Evolutionary conservation across 2,113 vertebrate species (phyloP).

Genomic region (Rallus limicola): DNA sequence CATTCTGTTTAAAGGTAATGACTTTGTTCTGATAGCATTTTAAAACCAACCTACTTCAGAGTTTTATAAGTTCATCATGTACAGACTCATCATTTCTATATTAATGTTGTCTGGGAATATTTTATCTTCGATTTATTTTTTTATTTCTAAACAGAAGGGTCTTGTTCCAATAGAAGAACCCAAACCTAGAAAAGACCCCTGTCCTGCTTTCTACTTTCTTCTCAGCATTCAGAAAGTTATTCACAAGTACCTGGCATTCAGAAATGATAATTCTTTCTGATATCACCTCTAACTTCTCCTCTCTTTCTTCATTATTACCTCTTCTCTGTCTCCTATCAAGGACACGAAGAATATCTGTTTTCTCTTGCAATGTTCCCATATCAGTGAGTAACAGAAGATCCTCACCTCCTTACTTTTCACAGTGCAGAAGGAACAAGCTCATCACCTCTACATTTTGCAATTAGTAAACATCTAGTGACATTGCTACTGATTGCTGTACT

Average conservation of each 20-base stretch:
- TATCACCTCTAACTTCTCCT: not conserved
- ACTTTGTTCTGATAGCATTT: not conserved
- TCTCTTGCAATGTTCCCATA: not conserved
- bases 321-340: not conserved
- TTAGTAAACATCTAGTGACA: not conserved
- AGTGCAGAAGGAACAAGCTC: not conserved
- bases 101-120: not conserved
- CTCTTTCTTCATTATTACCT: not conserved
- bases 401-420: not conserved
- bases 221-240: not conserved
- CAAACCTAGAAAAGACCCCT: not conserved
- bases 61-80: not conserved
- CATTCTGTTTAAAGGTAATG: slow-evolving; percentile 4
- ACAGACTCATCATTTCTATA: not conserved
- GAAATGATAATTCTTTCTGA: not conserved
- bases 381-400: not conserved
- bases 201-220: not conserved
- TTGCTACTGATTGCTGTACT: not conserved
- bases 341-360: not conserved
- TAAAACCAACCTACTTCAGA: not conserved
- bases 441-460: not conserved
- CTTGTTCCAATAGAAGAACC: not conserved
- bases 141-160: not conserved
- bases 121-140: not conserved
- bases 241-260: not conserved